phyloP scores from a whole-genome alignment of 1,140 invertebrate species.

The Vanessa atalanta region DNA sequence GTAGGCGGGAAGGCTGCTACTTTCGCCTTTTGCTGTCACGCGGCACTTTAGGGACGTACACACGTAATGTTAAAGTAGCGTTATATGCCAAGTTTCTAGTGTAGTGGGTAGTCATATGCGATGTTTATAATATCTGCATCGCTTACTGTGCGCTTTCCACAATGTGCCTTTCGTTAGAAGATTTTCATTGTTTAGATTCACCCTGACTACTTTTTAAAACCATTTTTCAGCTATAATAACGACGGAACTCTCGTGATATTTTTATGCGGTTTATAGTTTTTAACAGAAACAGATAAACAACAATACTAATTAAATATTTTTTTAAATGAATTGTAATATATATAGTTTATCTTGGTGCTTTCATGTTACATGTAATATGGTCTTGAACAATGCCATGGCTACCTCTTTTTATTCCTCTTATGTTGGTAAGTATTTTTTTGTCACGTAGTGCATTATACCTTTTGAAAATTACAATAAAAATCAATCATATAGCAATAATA shows the following conservation, averaged over 20 bases:
- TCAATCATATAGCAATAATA: no score
- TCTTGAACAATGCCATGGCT: not conserved
- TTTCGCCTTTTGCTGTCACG: slow-evolving; percentile 77
- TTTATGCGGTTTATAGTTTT: not conserved
- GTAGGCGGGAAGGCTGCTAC: slow-evolving; percentile 69
- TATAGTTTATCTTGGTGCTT: no score
- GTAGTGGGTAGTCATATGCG: slow-evolving; percentile 32
- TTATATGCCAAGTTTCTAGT: slow-evolving; percentile 56
- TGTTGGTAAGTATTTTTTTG: no score
- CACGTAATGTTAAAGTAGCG: slow-evolving; percentile 65
- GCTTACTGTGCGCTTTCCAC: slow-evolving; percentile 19
- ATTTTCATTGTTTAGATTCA: not conserved
- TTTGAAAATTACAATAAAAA: no score
- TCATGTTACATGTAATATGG: not conserved
- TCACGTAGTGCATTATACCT: no score
- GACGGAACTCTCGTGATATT: not conserved
- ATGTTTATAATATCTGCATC: slow-evolving; percentile 40
- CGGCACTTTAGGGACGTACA: slow-evolving; percentile 76
- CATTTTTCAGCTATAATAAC: not conserved
- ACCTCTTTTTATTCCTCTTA: not conserved
- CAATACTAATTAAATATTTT: not conserved
- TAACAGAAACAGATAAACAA: not conserved
- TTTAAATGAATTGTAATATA: no score
- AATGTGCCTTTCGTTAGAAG: not conserved
- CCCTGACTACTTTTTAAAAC: no score